A percentile compares a stretch with the other conserved stretches of the same genome.
These are phyloP conservation scores for Spatula clypeata DNA, from an alignment of 2,797 vertebrate species.

Conservation along the genomic window DNA sequence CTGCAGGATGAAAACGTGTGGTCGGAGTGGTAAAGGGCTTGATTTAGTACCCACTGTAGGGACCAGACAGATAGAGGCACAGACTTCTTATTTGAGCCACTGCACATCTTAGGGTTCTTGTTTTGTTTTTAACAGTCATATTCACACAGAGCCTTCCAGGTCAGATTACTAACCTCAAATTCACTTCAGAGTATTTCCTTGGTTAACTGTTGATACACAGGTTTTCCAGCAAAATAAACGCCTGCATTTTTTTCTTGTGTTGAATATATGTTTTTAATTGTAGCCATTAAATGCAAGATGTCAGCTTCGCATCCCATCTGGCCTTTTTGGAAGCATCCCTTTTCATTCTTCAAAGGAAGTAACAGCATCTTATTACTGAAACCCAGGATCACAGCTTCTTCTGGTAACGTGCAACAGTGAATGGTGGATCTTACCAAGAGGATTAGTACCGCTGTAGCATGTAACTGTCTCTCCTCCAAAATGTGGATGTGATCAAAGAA, in stretches of 20 bases:
- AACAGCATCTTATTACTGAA: background rate
- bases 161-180: background rate
- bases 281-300: background rate
- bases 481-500: background rate
- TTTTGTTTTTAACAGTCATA: background rate
- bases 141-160: background rate
- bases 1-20: fast-evolving
- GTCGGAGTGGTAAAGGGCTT: background rate
- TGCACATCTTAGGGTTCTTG: background rate
- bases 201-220: fast-evolving
- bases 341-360: background rate
- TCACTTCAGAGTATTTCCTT: background rate
- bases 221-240: background rate
- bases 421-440: background rate
- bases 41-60: background rate
- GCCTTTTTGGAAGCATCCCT: background rate
- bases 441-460: background rate
- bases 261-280: background rate
- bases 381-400: background rate
- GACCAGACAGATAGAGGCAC: background rate
- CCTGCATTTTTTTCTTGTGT: background rate
- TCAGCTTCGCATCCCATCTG: background rate
- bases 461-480: background rate
- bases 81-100: background rate
- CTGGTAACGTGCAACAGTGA: background rate